These are phyloP conservation scores for Ciconia nigra DNA, from an alignment of 2,797 vertebrate species.

Conservation along the genomic window DNA sequence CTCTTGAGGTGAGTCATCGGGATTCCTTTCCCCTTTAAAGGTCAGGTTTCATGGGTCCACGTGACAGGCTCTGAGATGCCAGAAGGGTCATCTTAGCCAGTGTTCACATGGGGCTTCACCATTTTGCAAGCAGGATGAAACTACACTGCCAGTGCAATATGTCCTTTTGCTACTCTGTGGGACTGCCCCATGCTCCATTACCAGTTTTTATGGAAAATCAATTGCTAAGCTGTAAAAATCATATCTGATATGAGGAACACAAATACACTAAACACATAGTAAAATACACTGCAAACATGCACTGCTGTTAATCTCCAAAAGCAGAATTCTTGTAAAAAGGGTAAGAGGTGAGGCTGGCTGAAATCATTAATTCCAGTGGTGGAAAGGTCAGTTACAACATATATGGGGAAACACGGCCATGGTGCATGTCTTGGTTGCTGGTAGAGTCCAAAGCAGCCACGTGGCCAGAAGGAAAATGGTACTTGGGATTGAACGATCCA, in stretches of 20 bases:
- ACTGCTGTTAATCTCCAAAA: background rate
- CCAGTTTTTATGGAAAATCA: background rate
- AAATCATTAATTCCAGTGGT: background rate
- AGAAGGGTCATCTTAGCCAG: background rate
- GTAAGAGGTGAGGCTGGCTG: background rate
- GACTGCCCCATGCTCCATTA: background rate
- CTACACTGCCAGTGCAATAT: background rate
- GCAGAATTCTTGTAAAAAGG: background rate
- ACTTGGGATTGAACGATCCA: background rate
- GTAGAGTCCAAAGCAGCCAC: background rate
- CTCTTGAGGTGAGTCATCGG: background rate
- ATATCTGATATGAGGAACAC: background rate
- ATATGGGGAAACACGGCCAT: background rate
- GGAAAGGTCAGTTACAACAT: background rate
- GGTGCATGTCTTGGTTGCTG: background rate
- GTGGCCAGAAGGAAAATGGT: background rate
- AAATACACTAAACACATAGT: background rate
- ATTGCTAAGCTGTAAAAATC: background rate
- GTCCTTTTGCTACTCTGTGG: background rate
- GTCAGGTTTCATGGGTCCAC: background rate
- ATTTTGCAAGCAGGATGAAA: background rate
- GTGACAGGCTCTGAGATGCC: background rate
- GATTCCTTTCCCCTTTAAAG: background rate
- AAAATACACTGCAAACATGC: background rate
- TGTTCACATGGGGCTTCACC: background rate